Conservation (phyloP, 2,113 vertebrate genomes). For the Hemicordylus capensis region DNA sequence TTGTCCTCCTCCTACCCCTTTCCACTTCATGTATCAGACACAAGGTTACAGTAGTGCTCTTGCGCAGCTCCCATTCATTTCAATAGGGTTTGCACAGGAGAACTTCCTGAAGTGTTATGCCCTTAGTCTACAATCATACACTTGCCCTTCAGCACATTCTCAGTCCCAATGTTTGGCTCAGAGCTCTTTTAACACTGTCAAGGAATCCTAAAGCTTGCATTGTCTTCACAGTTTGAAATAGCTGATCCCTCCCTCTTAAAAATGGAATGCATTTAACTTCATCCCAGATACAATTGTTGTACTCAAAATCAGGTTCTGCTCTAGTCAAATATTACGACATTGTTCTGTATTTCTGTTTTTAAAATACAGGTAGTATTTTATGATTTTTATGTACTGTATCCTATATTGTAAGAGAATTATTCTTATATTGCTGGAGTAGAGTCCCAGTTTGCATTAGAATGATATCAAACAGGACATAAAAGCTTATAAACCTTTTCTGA, state of each 20-base stretch:
- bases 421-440: constrained; percentile 66
- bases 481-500: constrained; percentile 62
- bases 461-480: constrained; percentile 61
- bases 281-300: constrained; percentile 21
- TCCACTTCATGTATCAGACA: constrained; percentile 47
- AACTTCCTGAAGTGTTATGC: neutral
- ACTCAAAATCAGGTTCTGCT: constrained; percentile 31
- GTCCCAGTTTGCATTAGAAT: constrained; percentile 58
- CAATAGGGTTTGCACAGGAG: neutral
- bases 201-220: constrained; percentile 62
- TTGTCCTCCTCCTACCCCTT: constrained; percentile 32
- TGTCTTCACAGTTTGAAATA: constrained; percentile 78
- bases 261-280: constrained; percentile 48
- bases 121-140: constrained; percentile 53
- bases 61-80: neutral
- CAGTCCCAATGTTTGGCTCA: constrained; percentile 69
- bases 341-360: constrained; percentile 59
- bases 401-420: constrained; percentile 62
- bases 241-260: constrained; percentile 39
- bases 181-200: constrained; percentile 60
- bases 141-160: constrained; percentile 70
- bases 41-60: constrained; percentile 6
- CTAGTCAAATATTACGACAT: constrained; percentile 57
- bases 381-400: constrained; percentile 50
- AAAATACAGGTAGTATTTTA: constrained; percentile 71